Evolutionary conservation across 2,113 vertebrate genomes (phyloP), one percentile per base, ranked within the genome.

Genomic region (Caloenas nicobarica): DNA sequence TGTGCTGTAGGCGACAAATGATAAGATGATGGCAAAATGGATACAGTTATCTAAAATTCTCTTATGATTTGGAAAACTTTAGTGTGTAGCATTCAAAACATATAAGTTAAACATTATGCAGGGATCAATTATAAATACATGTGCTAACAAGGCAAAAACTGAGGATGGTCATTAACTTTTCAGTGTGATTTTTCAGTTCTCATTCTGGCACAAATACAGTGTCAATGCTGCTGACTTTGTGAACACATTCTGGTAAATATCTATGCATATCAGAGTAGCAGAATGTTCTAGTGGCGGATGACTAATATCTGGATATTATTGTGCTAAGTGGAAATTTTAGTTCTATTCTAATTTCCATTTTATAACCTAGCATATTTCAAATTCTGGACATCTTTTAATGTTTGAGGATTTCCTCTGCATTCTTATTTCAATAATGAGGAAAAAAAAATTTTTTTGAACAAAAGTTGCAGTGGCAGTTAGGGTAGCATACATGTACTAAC

Each of bases 171-270:
- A 6, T n/a, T 74, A 57, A 66, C 11, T 44, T 53, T 79, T 74
- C 51, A 44, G 74, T 34, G 24, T 10, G n/a, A 57, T 36, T 79
- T 92, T 69, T 57, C 38, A 44, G 6, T 73, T 86, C 33, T 77
- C 36, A 28, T 77, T 89, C 44, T 42, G 42, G 19, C 26, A 62
- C 2, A 1, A 53, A 28, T 25, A 24, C 0, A 0, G 2, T 40
- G 9, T 73, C 26, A 66, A 16, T 57, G 31, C 5, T 78, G 34
- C 53, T 51, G 62, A 69, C 10, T 33, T 9, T 60, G 16, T 70
- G 36, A 85, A 66, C 1, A 17, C 0, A 2, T 8, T 38, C 29
- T 24, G 11, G 28, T 48, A 53, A 85, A 33, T 28, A 60, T 28
- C 33, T 64, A 6, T 31, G 13, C 16, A 5, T 66, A 42, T n/a